Percentiles rank a stretch among this genome's conserved stretches.
These are phyloP conservation scores for Oxyura jamaicensis DNA, from an alignment of 2,113 vertebrate species.

Conservation along the genomic window DNA sequence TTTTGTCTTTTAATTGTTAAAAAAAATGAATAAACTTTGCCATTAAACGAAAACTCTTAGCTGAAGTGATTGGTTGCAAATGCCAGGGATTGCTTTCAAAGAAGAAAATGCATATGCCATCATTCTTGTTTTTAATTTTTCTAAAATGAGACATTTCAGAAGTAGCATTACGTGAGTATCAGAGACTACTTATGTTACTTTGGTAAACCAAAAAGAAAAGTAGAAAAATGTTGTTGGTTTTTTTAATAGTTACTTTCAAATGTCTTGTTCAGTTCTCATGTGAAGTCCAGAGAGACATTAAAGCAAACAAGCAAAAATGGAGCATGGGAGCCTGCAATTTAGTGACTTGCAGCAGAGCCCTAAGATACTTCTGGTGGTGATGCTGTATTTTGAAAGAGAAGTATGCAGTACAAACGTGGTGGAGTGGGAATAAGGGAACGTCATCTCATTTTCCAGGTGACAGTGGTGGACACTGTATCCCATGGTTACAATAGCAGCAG, in stretches of 20 bases:
- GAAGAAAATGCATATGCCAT: background rate
- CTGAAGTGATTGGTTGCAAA: conserved; percentile 21
- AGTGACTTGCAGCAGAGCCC: background rate
- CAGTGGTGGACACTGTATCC: background rate
- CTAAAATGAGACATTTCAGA: background rate
- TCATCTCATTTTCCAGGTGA: background rate
- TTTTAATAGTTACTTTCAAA: background rate
- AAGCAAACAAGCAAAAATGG: too few species aligned
- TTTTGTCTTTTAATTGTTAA: conserved; percentile 91
- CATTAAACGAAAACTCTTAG: conserved; percentile 62
- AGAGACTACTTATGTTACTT: background rate
- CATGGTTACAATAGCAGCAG: background rate
- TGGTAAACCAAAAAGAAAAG: background rate
- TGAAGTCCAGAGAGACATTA: background rate
- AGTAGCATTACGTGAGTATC: background rate
- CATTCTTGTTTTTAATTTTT: background rate
- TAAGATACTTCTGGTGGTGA: background rate
- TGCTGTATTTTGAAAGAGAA: background rate
- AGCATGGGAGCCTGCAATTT: background rate
- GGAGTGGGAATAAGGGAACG: background rate
- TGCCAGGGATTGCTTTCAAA: background rate
- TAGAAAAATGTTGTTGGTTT: background rate
- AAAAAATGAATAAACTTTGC: conserved; percentile 79
- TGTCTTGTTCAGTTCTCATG: background rate
- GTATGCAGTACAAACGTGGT: background rate